Evolutionary conservation across 1,140 invertebrate species (phyloP).

Genomic region (Samia ricini): DNA sequence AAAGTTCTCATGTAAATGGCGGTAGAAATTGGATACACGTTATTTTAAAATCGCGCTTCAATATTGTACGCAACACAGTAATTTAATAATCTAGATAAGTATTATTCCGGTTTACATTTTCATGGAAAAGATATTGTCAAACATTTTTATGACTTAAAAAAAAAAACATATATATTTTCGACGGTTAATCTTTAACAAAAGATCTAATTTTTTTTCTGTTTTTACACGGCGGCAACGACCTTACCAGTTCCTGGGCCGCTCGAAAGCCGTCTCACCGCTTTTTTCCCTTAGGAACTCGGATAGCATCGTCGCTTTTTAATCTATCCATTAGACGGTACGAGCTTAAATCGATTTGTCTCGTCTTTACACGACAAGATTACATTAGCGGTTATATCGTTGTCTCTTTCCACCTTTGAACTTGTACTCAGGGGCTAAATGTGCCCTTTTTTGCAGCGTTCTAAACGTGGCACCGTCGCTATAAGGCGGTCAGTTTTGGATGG

Average conservation of each 20-base stretch:
- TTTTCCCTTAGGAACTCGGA: constrained; percentile 36
- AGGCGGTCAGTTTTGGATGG: constrained; percentile 41
- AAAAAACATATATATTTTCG: constrained; percentile 24
- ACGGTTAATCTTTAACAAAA: constrained; percentile 49
- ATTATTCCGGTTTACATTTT: neutral
- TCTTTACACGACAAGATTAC: constrained; percentile 44
- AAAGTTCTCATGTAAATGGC: neutral
- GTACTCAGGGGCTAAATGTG: constrained; percentile 53
- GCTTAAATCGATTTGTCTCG: constrained; percentile 66
- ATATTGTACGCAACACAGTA: neutral
- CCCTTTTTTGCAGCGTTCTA: constrained; percentile 51
- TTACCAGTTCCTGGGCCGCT: constrained; percentile 28
- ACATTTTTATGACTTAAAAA: constrained; percentile 20
- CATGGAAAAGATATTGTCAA: neutral
- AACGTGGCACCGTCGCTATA: constrained; percentile 36
- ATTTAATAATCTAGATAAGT: neutral
- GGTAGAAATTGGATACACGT: too few species aligned
- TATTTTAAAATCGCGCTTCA: too few species aligned
- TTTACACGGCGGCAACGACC: constrained; percentile 52
- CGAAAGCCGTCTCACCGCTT: constrained; percentile 25
- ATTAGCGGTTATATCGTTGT: constrained; percentile 40
- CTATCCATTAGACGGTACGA: constrained; percentile 48
- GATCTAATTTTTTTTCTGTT: constrained; percentile 47
- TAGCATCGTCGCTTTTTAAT: constrained; percentile 49
- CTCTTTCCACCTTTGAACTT: constrained; percentile 45